Evolutionary conservation across 2,797 vertebrate genomes (phyloP).

Genomic region (Cetoscarus ocellatus): DNA sequence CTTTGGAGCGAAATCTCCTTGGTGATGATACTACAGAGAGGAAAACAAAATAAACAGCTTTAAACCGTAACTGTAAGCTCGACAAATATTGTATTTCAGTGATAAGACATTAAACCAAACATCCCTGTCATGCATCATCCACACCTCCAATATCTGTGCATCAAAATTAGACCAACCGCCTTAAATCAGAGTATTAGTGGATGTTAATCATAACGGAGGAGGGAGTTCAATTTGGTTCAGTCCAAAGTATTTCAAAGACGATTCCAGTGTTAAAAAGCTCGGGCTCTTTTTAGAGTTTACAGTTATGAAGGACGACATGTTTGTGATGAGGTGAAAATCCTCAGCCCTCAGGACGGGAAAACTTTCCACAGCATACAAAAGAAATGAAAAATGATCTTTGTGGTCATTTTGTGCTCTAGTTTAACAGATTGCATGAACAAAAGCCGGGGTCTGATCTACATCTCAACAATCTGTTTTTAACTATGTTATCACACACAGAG

Average conservation of each 20-base stretch:
- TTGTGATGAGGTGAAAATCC: too few species aligned
- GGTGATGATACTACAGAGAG: conserved; percentile 89
- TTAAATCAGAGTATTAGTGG: conserved; percentile 23
- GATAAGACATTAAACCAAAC: neutral
- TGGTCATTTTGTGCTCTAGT: too few species aligned
- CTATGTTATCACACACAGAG: too few species aligned
- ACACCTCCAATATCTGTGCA: neutral
- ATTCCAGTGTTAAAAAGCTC: neutral
- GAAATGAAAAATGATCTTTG: too few species aligned
- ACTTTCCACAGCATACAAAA: too few species aligned
- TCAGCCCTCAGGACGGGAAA: too few species aligned
- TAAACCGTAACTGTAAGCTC: neutral
- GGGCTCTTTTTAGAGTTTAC: too few species aligned
- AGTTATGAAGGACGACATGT: too few species aligned
- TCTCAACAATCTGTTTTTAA: too few species aligned
- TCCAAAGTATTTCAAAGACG: neutral
- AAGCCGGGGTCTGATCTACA: too few species aligned
- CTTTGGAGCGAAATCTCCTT: conserved; percentile 88
- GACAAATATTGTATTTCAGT: neutral
- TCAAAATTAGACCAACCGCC: neutral
- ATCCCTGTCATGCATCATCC: conserved; percentile 35
- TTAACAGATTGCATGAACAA: too few species aligned
- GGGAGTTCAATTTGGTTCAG: conserved; percentile 48
- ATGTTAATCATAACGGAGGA: conserved; percentile 24
- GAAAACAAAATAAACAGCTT: conserved; percentile 15